Evolutionary conservation across 1,140 invertebrate species (phyloP).

Genomic region (Euwallacea similis): DNA sequence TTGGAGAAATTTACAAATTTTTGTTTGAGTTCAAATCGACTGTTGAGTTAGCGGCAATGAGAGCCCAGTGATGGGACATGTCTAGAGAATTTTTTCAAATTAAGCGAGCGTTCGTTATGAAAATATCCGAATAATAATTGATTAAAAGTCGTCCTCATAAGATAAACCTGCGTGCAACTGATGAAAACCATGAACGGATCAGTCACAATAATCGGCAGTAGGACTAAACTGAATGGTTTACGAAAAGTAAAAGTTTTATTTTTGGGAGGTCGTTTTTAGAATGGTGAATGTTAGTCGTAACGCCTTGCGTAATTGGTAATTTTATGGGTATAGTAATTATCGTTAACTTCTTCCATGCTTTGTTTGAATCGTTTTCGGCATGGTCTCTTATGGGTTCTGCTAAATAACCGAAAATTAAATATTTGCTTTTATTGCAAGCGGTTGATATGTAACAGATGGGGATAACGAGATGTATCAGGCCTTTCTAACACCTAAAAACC

Average conservation of each 20-base stretch:
- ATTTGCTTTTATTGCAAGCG: background rate
- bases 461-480: no score
- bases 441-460: no score
- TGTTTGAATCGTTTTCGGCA: conserved; percentile 16
- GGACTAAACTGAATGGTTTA: conserved; percentile 1
- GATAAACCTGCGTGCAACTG: background rate
- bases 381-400: conserved; percentile 3
- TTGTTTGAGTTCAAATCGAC: no score
- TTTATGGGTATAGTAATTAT: conserved; percentile 24
- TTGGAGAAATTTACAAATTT: no score
- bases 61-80: no score
- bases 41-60: no score
- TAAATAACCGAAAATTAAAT: conserved; percentile 1
- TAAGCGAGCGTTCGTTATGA: no score
- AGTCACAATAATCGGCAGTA: background rate
- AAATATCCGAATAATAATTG: no score
- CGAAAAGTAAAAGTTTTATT: conserved; percentile 34
- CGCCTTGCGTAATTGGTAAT: conserved; percentile 25
- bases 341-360: conserved; percentile 19
- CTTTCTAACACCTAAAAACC: no score
- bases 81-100: no score
- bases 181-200: background rate
- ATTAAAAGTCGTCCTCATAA: no score
- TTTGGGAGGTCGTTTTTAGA: conserved; percentile 35
- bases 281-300: conserved; percentile 28